Base-by-base conservation (phyloP, 30 jellyfish, hydroid and myxozoan genomes). In the Hydra vulgaris region DNA sequence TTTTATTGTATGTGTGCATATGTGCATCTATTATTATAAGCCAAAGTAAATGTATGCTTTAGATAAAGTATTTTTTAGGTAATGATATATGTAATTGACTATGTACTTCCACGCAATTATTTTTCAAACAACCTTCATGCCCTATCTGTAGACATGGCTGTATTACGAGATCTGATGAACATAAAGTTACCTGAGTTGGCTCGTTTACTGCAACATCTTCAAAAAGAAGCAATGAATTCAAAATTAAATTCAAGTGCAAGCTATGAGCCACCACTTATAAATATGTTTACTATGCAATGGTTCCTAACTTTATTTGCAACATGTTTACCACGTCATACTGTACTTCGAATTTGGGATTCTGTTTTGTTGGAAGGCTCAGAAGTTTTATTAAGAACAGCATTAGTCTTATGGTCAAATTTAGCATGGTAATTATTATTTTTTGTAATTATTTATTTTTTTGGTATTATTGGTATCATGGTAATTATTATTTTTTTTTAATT, bases 111-210 rank as follows among this genome's bases (percentile, higher is more conserved):
- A 17, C 81, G 96, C 70, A 92, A 92, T 56, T 92, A 92, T 80
- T 92, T 92, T 81, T 83, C 98, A 22, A 92, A 92, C 83, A 92
- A 92, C 53, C 83, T 92, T 27, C 89, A 96, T 23, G 98, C 98
- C n/a, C 84, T 92, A 12, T 92, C 98, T 7, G 98, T 92, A 8
- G 98, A 92, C 89, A 92, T 92, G 98, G 98, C 95, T 17, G 98
- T 87, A 27, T 79, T 92, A 12, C 87, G 98, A 25, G 98, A 92
- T 18, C 82, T 92, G 68, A 87, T 92, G 98, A 53, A 87, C 66
- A 79, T 92, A 84, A 87, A 80, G 23, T 89, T 92, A 24, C 96
- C 96, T 0, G 78, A 80, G 25, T 89, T 92, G 25, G 86, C 98
- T 5, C 54, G 54, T 69, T 93, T 80, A 77, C 88, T 92, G 0